Conservation (phyloP, 2,113 vertebrate species). For the Calcarius ornatus region DNA sequence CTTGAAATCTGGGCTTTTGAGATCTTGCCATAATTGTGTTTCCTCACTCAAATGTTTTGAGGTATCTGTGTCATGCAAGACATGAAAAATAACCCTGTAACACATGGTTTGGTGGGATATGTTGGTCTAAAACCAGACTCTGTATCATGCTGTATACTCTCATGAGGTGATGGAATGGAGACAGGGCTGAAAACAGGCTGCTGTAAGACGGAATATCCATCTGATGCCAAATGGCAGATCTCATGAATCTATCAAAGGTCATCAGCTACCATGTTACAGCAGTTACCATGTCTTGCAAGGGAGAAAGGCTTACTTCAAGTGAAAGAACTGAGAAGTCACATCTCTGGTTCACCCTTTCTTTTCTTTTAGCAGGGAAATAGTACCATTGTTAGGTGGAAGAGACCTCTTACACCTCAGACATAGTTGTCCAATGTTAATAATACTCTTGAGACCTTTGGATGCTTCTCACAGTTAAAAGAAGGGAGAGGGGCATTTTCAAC, state of each 20-base stretch:
- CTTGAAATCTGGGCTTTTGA: background rate
- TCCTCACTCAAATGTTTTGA: background rate
- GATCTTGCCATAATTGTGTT: background rate
- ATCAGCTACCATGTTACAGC: background rate
- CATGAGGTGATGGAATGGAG: background rate
- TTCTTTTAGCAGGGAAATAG: background rate
- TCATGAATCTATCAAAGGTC: background rate
- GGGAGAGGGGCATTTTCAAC: background rate
- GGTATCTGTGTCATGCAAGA: background rate
- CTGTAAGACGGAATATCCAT: background rate
- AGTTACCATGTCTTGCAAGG: background rate
- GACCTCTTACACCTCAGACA: background rate
- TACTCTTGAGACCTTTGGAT: background rate
- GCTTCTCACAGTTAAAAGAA: background rate
- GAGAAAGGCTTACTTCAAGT: background rate
- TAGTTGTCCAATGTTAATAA: background rate
- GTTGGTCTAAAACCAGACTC: background rate
- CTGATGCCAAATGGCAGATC: background rate
- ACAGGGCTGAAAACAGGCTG: background rate
- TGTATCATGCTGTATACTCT: background rate
- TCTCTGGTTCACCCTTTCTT: background rate
- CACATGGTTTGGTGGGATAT: background rate
- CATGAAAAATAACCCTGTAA: background rate
- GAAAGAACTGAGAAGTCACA: background rate
- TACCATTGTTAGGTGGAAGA: background rate